Evolutionary conservation across 2,797 vertebrate genomes (phyloP).

Genomic region (Esox masquinongy): DNA sequence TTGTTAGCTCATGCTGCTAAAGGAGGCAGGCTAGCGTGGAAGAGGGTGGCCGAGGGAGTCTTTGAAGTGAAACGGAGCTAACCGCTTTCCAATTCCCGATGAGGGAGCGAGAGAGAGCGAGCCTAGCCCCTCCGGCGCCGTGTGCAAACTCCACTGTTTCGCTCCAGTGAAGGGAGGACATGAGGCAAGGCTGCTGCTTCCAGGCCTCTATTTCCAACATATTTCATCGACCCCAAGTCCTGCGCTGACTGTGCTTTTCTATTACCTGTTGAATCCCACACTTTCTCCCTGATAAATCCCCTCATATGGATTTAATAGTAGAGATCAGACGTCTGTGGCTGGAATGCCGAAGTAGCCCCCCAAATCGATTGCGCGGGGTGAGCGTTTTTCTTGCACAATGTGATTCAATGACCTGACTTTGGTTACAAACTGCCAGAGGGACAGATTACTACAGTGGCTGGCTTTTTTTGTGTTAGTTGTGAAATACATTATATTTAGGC

Average conservation of each 20-base stretch:
- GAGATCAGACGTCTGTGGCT: neutral
- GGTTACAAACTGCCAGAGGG: neutral
- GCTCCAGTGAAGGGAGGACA: neutral
- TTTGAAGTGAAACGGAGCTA: neutral
- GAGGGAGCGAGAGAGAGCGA: neutral
- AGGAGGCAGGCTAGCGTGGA: neutral
- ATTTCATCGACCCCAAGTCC: neutral
- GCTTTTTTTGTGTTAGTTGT: neutral
- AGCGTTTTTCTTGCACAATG: neutral
- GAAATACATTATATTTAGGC: neutral
- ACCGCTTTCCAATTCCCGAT: neutral
- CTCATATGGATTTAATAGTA: neutral
- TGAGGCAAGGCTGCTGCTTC: neutral
- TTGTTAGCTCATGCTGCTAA: neutral
- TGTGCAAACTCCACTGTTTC: neutral
- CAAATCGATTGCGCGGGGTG: neutral
- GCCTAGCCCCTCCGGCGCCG: neutral
- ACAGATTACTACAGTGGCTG: neutral
- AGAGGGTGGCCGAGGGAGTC: neutral
- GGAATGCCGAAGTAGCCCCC: neutral
- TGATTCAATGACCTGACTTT: neutral
- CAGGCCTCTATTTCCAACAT: neutral
- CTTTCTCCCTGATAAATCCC: neutral
- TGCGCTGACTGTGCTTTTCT: neutral
- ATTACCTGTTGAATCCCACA: constrained; percentile 1